Conservation (phyloP, 2,113 vertebrate genomes). For the Cairina moschata region DNA sequence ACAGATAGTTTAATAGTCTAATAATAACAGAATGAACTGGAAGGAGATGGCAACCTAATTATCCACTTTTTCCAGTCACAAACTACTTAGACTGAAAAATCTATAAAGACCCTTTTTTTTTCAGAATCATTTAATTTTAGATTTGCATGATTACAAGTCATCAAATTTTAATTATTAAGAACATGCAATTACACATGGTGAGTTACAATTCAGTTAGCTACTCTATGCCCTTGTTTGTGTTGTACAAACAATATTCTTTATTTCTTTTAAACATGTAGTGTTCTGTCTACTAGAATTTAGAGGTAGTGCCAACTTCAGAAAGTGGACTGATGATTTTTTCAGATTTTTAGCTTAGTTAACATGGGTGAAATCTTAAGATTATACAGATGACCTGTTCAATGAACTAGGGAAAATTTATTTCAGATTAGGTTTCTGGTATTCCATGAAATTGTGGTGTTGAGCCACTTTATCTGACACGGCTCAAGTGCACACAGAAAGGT, state of each 20-base stretch:
- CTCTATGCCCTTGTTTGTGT: too few species aligned
- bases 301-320: neutral
- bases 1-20: neutral
- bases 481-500: conserved; percentile 4
- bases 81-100: neutral
- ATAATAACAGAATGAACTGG: neutral
- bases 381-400: conserved; percentile 1
- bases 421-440: neutral
- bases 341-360: neutral
- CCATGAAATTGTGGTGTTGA: neutral
- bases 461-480: neutral
- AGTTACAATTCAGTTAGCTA: neutral
- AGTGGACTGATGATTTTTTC: neutral
- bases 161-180: neutral
- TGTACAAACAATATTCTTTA: neutral
- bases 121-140: neutral
- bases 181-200: neutral
- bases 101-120: neutral
- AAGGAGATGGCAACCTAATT: neutral
- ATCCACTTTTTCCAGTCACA: neutral
- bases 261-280: neutral
- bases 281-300: accelerated
- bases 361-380: neutral
- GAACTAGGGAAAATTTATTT: neutral
- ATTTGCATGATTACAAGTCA: neutral